These are phyloP conservation scores for Cephus pulcher DNA, from an alignment of 2,888 invertebrate genomes.

Conservation along the genomic window DNA sequence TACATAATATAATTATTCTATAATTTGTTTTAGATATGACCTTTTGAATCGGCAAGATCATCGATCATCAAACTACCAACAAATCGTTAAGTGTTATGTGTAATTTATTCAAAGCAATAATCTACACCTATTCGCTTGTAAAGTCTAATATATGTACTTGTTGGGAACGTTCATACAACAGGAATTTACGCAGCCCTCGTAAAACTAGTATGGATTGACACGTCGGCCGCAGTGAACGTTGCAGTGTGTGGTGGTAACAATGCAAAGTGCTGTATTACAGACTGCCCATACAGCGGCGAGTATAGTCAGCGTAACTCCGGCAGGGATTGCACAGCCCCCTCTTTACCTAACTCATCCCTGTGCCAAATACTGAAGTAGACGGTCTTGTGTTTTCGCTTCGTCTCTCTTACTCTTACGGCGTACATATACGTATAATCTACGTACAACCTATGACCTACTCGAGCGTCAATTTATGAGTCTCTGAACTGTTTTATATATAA, in stretches of 20 bases:
- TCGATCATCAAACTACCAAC: not conserved
- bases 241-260: constrained; percentile 40
- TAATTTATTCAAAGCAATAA: not conserved
- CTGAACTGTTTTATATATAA: not conserved
- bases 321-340: not conserved
- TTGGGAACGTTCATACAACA: not conserved
- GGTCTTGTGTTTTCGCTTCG: constrained; percentile 1
- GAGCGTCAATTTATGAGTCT: not conserved
- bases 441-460: not conserved
- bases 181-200: constrained; percentile 57
- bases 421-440: not conserved
- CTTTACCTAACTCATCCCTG: constrained; percentile 5
- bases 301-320: not conserved
- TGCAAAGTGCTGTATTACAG: constrained; percentile 54
- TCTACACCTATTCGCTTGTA: not conserved
- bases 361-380: constrained; percentile 10
- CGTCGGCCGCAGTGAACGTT: constrained; percentile 56
- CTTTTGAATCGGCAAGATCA: too few species aligned
- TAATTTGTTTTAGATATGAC: not conserved
- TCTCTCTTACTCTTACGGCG: not conserved
- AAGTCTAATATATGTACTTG: not conserved
- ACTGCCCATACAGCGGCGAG: constrained; percentile 17
- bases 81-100: not conserved
- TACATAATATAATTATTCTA: not conserved
- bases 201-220: constrained; percentile 60